Percentiles rank a stretch among this genome's conserved stretches.
Evolutionary conservation across 2,888 invertebrate genomes (phyloP).

Genomic region (Ditylenchus weischeri): DNA sequence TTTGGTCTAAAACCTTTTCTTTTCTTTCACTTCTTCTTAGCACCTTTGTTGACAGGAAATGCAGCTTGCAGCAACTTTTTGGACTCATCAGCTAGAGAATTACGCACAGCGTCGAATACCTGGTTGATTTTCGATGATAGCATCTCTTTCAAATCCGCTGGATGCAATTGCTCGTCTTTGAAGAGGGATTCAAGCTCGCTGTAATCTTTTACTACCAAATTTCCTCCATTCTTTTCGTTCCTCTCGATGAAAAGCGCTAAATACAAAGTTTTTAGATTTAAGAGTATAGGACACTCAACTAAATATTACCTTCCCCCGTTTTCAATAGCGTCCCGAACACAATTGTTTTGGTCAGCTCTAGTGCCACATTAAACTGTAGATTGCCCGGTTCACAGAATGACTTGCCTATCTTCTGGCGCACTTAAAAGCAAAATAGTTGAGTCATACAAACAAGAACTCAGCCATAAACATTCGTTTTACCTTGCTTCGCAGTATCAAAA

Average conservation of each 20-base stretch:
- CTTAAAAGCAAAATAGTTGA: constrained; percentile 1
- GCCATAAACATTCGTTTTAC: too few relatives aligned
- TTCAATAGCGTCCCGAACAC: constrained; percentile 36
- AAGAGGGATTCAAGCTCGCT: constrained; percentile 78
- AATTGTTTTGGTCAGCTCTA: constrained; percentile 43
- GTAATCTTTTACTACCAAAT: constrained; percentile 71
- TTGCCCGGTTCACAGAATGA: constrained; percentile 57
- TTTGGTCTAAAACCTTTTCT: too few relatives aligned
- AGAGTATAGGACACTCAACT: too few relatives aligned
- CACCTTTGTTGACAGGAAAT: constrained; percentile 68
- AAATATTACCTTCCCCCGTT: neutral
- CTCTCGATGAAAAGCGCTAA: constrained; percentile 15
- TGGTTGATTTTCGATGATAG: neutral
- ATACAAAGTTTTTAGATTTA: too few relatives aligned
- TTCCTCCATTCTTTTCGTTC: constrained; percentile 73
- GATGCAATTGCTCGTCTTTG: constrained; percentile 76
- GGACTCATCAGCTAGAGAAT: constrained; percentile 72
- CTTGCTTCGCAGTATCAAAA: constrained; percentile 50
- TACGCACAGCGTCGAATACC: constrained; percentile 73
- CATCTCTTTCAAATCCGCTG: constrained; percentile 81
- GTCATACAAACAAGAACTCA: too few relatives aligned
- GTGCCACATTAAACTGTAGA: constrained; percentile 47
- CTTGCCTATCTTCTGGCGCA: constrained; percentile 46
- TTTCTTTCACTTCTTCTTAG: constrained; percentile 15
- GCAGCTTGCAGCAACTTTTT: constrained; percentile 76